Base-by-base conservation (phyloP, 2,888 invertebrate species). In the Thymelicus acteon region DNA sequence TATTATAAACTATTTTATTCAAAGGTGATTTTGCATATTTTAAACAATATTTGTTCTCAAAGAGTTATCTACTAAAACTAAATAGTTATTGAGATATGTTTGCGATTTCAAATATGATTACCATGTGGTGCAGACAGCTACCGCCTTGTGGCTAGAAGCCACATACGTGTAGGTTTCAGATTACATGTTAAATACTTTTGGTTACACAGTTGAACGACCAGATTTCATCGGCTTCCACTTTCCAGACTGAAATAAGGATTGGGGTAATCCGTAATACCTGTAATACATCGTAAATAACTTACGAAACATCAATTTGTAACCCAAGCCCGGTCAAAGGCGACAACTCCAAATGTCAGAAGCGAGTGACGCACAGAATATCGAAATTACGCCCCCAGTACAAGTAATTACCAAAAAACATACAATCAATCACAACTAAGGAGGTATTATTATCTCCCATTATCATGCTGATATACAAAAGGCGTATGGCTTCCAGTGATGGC, bases 361-460 rank as follows among this genome's bases (percentile, higher is more conserved):
- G 66, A 63, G 57, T 72, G 73, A 74, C 74, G 74, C 74, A 74
- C 72, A 61, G 60, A 15, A 31, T 65, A 70, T 48, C 70, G 70
- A 70, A 70, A 70, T 70, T 49, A 70, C 69, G 69, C 63, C 64
- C 72, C 49, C 72, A 74, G 66, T 67, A 48, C 24, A 60, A 58
- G 73, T 73, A 74, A 75, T 75, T 74, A 74, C 71, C 74, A 71
- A 74, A 74, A 73, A 73, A 75, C 75, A 74, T 75, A 68, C 68
- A 73, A 81, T 81, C 79, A 76, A 79, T 80, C 82, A 80, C 66
- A 74, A 66, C 57, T 73, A 73, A 79, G 75, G 76, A 74, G 76
- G 75, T 77, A 76, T 78, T 77, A 80, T 80, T 80, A 80, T 76
- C 76, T 77, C 70, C 77, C 78, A 80, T 79, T 78, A 76, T 73